Evolutionary conservation across 2,888 invertebrate genomes (phyloP).

Genomic region (Chalcosyrphus nemorum): DNA sequence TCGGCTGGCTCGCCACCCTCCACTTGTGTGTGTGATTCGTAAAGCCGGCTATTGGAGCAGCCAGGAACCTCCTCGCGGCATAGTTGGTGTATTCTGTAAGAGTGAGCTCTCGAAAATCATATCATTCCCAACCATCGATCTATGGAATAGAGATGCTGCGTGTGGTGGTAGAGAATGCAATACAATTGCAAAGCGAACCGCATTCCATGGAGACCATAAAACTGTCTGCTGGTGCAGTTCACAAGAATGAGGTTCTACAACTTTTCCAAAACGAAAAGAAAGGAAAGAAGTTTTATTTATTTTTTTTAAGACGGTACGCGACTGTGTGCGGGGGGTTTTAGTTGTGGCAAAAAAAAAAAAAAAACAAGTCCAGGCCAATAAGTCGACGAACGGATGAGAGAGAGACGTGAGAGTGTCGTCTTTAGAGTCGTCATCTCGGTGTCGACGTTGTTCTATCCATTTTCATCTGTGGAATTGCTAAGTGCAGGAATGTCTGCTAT

Average conservation of each 20-base stretch:
- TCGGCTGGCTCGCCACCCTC: constrained; percentile 14
- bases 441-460: constrained; percentile 13
- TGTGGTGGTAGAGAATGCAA: constrained; percentile 42
- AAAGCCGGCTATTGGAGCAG: constrained; percentile 49
- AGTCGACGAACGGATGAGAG: constrained; percentile 65
- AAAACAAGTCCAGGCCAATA: constrained; percentile 68
- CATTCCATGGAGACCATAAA: constrained; percentile 72
- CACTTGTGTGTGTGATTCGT: constrained; percentile 4
- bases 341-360: constrained; percentile 49
- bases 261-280: constrained; percentile 55
- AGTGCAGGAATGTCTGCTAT: constrained; percentile 62
- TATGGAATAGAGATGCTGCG: constrained; percentile 33
- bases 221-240: constrained; percentile 67
- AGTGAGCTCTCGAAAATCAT: constrained; percentile 15
- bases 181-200: constrained; percentile 68
- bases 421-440: background rate
- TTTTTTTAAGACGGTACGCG: background rate
- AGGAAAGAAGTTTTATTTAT: too few relatives aligned
- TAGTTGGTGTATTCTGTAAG: constrained; percentile 17
- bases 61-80: background rate
- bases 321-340: background rate
- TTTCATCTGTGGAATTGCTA: constrained; percentile 37
- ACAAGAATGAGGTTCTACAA: constrained; percentile 65
- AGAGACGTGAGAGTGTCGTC: constrained; percentile 15
- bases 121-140: constrained; percentile 51